Conservation (phyloP, 1,140 invertebrate species). For the Trachymyrmex septentrionalis region DNA sequence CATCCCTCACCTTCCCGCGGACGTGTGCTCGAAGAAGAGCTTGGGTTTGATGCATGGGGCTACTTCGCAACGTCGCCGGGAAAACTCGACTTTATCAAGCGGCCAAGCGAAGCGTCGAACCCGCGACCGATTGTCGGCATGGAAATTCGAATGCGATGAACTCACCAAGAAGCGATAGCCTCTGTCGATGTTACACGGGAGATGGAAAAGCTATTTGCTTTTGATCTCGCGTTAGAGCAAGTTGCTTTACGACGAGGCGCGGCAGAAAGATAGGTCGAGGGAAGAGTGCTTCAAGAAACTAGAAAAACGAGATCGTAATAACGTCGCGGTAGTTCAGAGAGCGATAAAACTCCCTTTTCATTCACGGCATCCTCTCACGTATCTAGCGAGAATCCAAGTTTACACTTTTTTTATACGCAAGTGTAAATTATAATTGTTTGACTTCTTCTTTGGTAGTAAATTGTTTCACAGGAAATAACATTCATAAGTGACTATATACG, state of each 20-base stretch:
- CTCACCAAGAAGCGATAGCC: constrained; percentile 51
- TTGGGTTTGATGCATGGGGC: constrained; percentile 73
- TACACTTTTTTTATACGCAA: constrained; percentile 30
- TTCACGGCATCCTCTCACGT: background rate
- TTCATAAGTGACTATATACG: background rate
- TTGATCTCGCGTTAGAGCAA: constrained; percentile 61
- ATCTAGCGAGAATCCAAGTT: constrained; percentile 37
- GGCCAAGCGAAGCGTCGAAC: constrained; percentile 38
- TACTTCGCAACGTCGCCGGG: constrained; percentile 71
- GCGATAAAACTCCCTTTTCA: constrained; percentile 57
- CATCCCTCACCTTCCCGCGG: constrained; percentile 63
- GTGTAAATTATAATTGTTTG: constrained; percentile 45
- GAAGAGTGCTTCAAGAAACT: constrained; percentile 62
- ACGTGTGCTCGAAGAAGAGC: constrained; percentile 49
- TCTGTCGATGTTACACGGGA: constrained; percentile 24
- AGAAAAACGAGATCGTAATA: constrained; percentile 64
- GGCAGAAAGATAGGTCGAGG: constrained; percentile 61
- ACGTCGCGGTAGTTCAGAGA: constrained; percentile 42
- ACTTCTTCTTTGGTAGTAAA: background rate
- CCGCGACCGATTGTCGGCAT: constrained; percentile 51
- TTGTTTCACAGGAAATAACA: background rate
- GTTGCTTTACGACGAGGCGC: constrained; percentile 50
- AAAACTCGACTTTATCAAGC: constrained; percentile 72
- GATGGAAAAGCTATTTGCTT: constrained; percentile 63
- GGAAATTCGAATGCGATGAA: constrained; percentile 63